Evolutionary conservation across 2,113 vertebrate species (phyloP), one percentile per base, ranked within the genome.

Genomic region (Melanerpes aurifrons): DNA sequence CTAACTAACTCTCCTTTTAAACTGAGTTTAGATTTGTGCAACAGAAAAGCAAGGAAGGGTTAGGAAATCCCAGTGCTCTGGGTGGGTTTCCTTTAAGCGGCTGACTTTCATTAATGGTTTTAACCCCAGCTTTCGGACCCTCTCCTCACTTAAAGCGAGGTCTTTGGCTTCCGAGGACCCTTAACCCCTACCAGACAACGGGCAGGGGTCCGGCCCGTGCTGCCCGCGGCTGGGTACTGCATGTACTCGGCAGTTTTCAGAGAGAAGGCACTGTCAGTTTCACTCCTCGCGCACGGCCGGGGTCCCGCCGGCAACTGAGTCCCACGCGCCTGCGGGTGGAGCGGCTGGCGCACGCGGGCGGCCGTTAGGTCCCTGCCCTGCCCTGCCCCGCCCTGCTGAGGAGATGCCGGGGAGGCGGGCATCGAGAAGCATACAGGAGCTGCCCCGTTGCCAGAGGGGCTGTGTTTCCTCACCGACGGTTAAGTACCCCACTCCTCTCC

Each of bases 1-100:
- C 72, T 82, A 94, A 84, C 87, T 93, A 95, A 92, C 69, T 92
- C 84, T 95, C 74, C 78, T 94, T 90, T 79, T 59, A 72, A 90
- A 69, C 37, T 4, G 75, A 92, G 62, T 29, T 59, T 29, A 96
- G 81, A 32, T 43, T 43, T 48, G 82, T 40, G 58, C 63, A 32
- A 20, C 28, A 37, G 84, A 14, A 19, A 19, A 37, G 58, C 70
- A 29, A 89, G 69, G 66, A 48, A 87, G 82, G 68, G 58, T 47
- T 68, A 78, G 81, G 47, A 28, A 77, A 5, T 12, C 43, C 45
- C 57, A 9, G 81, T 31, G 43, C 35, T 28, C 37, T 2, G 50
- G 63, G 86, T 32, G 50, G 67, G 59, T 73, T 75, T 89, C 73
- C 40, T 56, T 59, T 50, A 24, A 2, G 50, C 35, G 45, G 25